These are phyloP conservation scores for Eupithecia inturbata DNA, from an alignment of 2,888 invertebrate genomes.

Conservation along the genomic window DNA sequence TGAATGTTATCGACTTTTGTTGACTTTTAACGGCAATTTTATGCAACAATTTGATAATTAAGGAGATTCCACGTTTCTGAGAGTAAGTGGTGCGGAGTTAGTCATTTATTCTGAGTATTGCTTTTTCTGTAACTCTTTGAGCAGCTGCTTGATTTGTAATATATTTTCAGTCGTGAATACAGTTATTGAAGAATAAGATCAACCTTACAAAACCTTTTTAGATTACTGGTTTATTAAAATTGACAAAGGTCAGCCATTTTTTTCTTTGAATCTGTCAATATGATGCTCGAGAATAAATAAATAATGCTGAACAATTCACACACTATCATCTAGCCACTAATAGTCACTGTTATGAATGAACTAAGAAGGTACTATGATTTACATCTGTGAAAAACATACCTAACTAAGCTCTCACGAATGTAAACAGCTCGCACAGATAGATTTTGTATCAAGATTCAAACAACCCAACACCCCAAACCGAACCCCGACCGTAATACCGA, in stretches of 20 bases:
- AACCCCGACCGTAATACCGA: not conserved
- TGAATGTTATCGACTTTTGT: conserved; percentile 75
- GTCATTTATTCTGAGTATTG: conserved; percentile 32
- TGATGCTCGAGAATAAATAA: too few species aligned
- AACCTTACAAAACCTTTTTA: too few species aligned
- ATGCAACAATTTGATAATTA: conserved; percentile 81
- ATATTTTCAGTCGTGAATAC: not conserved
- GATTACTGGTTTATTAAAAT: too few species aligned
- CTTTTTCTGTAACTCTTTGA: conserved; percentile 26
- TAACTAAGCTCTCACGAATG: not conserved
- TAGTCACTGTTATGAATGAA: not conserved
- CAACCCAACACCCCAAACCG: not conserved
- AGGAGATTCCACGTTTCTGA: conserved; percentile 58
- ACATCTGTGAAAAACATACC: not conserved
- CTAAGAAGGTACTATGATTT: not conserved
- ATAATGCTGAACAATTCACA: too few species aligned
- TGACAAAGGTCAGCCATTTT: too few species aligned
- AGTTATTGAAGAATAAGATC: too few species aligned
- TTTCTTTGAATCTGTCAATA: too few species aligned
- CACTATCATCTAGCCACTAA: too few species aligned
- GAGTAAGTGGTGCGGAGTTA: conserved; percentile 49
- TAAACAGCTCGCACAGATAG: not conserved
- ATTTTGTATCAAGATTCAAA: conserved; percentile 2
- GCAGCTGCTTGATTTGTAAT: conserved; percentile 15
- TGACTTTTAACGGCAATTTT: conserved; percentile 78